These are phyloP conservation scores for Pygmarrhopalites habei DNA, from an alignment of 1,140 invertebrate genomes.

Conservation along the genomic window DNA sequence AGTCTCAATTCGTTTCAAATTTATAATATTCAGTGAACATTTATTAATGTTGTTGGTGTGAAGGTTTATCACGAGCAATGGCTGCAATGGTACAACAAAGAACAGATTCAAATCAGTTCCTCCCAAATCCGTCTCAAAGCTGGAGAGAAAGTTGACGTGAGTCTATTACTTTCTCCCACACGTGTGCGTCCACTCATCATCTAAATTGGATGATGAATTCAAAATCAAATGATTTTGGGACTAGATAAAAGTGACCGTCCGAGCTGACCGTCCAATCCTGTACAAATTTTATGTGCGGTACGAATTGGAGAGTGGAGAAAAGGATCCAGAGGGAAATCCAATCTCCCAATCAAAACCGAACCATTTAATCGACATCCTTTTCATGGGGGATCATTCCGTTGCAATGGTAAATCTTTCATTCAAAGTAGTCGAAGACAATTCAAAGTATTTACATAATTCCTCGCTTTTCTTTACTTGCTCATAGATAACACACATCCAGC, in stretches of 20 bases:
- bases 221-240: no score
- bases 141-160: constrained; percentile 3
- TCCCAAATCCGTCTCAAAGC: not conserved
- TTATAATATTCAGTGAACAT: no score
- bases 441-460: not conserved
- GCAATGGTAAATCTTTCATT: constrained; percentile 4
- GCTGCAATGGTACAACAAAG: constrained; percentile 6
- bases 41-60: no score
- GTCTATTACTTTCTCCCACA: no score
- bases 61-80: constrained; percentile 18
- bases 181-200: no score
- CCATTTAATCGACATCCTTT: not conserved
- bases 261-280: not conserved
- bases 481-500: constrained; percentile 13
- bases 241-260: constrained; percentile 7
- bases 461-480: no score
- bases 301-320: constrained; percentile 5
- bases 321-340: not conserved
- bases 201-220: no score
- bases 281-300: constrained; percentile 16
- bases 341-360: not conserved
- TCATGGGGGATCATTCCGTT: constrained; percentile 17
- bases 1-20: no score
- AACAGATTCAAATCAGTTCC: not conserved
- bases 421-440: not conserved